Evolutionary conservation across 2,797 vertebrate species (phyloP), one percentile per base, ranked within the genome.

Genomic region (Mallotus villosus): DNA sequence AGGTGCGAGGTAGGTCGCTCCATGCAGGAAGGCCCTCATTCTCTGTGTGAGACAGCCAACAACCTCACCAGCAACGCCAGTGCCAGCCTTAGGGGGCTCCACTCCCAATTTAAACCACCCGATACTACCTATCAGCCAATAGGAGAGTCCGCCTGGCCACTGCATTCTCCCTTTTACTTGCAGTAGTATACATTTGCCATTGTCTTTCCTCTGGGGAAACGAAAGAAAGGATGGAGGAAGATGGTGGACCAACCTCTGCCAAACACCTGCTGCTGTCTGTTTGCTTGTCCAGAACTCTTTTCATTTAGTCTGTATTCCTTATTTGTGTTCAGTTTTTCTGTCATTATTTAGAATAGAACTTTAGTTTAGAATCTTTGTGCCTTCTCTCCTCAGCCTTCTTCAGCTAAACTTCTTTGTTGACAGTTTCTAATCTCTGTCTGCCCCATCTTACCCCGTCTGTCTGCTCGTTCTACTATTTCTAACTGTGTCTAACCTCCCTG

Each of bases 1-100:
- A 99, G 97, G 98, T 99, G 95, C 96, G 97, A 99, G 98, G 98
- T 99, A 99, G 94, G 96, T 94, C 89, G 19, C 34, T 1, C 65
- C 65, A 25, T 34, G 37, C 74, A 73, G 72, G 75, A 77, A 70
- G 68, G 67, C 58, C 58, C 34, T 53, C 66, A 62, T 21, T 58
- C 70, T 72, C 60, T 17, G 37, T 66, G 24, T 46, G 14, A 66
- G 25, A n/a, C 12, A 17, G 25, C 37, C 29, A 29, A 63, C n/a
- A 49, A 24, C 41, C 22, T 4, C 14, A 17, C 22, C 59, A 29
- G 22, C 41, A 12, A 5, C 37, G 29, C 21, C 70, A 12, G 24
- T 81, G 78, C 75, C 78, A 79, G 81, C 75, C 76, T 67, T 62
- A 25, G 73, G 74, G 59, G 19, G 74, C 67, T 82, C 25, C 66